These are phyloP conservation scores for Notospermus geniculatus DNA, from an alignment of 1,140 invertebrate genomes.

Conservation along the genomic window DNA sequence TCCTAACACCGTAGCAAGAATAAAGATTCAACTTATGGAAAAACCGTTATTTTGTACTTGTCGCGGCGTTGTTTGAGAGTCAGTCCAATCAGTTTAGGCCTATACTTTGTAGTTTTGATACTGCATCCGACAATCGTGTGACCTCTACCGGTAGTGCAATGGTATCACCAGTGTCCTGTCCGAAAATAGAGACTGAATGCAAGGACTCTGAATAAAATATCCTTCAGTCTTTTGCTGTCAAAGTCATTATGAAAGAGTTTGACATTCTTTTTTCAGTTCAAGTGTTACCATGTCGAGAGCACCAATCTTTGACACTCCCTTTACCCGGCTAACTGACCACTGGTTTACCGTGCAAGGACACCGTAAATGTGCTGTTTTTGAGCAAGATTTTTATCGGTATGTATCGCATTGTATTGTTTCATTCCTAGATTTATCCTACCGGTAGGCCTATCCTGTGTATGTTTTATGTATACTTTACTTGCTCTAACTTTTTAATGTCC, in stretches of 20 bases:
- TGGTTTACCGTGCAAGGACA: background rate
- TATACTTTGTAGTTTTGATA: too few relatives aligned
- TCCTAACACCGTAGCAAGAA: too few relatives aligned
- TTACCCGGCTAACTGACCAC: background rate
- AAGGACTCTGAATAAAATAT: background rate
- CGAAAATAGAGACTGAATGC: background rate
- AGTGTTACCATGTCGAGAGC: background rate
- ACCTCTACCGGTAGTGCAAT: background rate
- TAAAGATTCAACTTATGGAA: too few relatives aligned
- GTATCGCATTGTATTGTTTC: background rate
- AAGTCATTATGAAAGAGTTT: background rate
- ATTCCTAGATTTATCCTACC: background rate
- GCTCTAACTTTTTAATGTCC: background rate
- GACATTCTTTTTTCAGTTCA: background rate
- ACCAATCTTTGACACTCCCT: slow-evolving; percentile 2
- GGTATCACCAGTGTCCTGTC: background rate
- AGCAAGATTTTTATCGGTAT: slow-evolving; percentile 4
- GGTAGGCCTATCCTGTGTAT: background rate
- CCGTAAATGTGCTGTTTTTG: background rate
- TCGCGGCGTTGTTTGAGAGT: too few relatives aligned
- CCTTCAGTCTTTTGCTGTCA: background rate
- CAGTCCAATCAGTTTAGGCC: too few relatives aligned
- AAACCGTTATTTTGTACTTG: too few relatives aligned
- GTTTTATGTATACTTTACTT: background rate
- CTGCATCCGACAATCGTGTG: background rate